phyloP scores from a whole-genome alignment of 1,140 invertebrate species.

The Cherax destructor region DNA sequence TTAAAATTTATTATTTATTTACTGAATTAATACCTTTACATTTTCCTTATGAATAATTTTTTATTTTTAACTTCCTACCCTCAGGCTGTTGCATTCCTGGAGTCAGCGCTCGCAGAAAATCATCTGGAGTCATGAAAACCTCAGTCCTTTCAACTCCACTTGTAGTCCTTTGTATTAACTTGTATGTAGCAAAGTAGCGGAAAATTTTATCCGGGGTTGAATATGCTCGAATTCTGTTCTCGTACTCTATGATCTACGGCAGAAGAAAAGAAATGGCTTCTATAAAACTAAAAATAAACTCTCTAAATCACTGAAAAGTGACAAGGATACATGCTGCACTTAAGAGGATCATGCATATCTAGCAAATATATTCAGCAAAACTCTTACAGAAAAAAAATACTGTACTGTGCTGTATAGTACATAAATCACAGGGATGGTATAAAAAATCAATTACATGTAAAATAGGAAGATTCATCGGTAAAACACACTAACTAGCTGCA shows the following conservation, averaged over 20 bases:
- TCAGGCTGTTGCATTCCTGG: slow-evolving; percentile 98
- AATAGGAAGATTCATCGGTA: background rate
- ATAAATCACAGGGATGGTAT: background rate
- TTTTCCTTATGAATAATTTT: background rate
- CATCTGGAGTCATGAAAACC: slow-evolving; percentile 99
- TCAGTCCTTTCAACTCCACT: slow-evolving; percentile 80
- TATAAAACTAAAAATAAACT: background rate
- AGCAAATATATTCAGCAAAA: background rate
- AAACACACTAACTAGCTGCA: background rate
- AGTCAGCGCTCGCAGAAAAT: slow-evolving; percentile 98
- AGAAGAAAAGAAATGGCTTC: slow-evolving; percentile 48
- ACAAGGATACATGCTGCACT: slow-evolving; percentile 14
- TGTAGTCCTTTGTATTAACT: slow-evolving; percentile 86
- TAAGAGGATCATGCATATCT: slow-evolving; percentile 7
- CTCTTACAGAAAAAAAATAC: background rate
- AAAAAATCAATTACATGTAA: background rate
- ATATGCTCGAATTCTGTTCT: slow-evolving; percentile 98
- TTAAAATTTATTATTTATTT: background rate
- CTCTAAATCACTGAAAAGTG: background rate
- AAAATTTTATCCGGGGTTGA: slow-evolving; percentile 99
- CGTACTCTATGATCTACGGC: slow-evolving; percentile 97
- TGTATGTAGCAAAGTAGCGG: slow-evolving; percentile 98
- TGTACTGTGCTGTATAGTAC: background rate
- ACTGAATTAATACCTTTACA: background rate
- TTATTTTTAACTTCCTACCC: slow-evolving; percentile 77